These are phyloP conservation scores for Bradynema listronoti DNA, from an alignment of 1,140 invertebrate genomes.

Conservation along the genomic window DNA sequence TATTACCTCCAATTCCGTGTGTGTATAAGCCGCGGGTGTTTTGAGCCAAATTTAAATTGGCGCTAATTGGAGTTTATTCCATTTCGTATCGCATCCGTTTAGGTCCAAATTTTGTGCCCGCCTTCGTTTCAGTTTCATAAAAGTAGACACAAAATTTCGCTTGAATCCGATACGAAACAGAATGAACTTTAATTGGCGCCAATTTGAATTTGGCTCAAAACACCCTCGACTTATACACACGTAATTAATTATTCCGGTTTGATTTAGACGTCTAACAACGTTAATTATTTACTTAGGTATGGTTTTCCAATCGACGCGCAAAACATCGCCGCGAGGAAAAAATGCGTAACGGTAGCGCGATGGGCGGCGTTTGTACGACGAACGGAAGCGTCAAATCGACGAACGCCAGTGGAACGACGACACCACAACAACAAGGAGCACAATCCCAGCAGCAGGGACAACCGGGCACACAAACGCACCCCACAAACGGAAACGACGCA, in stretches of 20 bases:
- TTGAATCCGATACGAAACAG: too few species aligned
- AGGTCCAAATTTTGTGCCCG: too few species aligned
- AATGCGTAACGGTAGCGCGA: slow-evolving; percentile 60
- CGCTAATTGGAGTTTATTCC: too few species aligned
- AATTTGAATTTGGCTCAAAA: too few species aligned
- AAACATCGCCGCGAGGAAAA: slow-evolving; percentile 98
- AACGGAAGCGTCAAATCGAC: not conserved
- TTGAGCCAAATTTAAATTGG: too few species aligned
- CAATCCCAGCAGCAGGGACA: not conserved
- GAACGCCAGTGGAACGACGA: not conserved
- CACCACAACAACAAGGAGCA: not conserved
- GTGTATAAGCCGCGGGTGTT: too few species aligned
- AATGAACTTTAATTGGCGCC: too few species aligned
- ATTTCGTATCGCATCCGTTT: too few species aligned
- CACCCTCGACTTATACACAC: not conserved
- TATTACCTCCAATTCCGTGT: too few species aligned
- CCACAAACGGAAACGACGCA: not conserved
- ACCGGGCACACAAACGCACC: not conserved
- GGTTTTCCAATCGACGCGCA: slow-evolving; percentile 94
- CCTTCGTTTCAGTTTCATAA: too few species aligned
- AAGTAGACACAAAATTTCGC: too few species aligned
- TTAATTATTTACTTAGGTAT: slow-evolving; percentile 59
- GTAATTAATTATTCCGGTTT: not conserved
- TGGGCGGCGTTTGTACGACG: not conserved
- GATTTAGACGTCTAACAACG: not conserved